Evolutionary conservation across 1,140 invertebrate species (phyloP).

Genomic region (Lepidurus arcticus): DNA sequence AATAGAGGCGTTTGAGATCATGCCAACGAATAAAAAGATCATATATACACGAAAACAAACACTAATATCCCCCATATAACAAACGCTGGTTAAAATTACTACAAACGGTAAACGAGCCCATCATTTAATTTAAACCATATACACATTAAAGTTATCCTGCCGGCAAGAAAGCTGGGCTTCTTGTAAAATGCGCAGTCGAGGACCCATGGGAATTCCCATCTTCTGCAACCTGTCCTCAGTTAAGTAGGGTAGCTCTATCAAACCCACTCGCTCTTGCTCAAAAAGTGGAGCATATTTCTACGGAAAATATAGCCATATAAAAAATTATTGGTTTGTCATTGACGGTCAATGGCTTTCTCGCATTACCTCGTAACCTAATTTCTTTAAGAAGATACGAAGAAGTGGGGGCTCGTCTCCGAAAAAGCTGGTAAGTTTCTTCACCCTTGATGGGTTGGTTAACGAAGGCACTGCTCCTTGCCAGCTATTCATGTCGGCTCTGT

Average conservation of each 20-base stretch:
- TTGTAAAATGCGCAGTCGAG: conserved; percentile 77
- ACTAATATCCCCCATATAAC: too few relatives aligned
- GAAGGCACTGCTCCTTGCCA: conserved; percentile 41
- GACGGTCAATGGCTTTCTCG: background rate
- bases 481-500: conserved; percentile 27
- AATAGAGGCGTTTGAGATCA: conserved; percentile 14
- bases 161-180: conserved; percentile 59
- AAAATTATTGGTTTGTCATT: conserved; percentile 19
- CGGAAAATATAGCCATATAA: conserved; percentile 42
- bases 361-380: conserved; percentile 86
- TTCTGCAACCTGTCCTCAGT: conserved; percentile 82
- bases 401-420: conserved; percentile 89
- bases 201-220: conserved; percentile 82
- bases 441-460: conserved; percentile 69
- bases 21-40: background rate
- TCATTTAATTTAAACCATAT: conserved; percentile 9
- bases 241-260: conserved; percentile 85
- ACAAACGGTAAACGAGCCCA: too few relatives aligned
- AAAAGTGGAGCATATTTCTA: conserved; percentile 83
- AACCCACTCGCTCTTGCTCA: conserved; percentile 81
- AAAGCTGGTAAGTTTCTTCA: conserved; percentile 80
- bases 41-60: background rate
- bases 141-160: conserved; percentile 31
- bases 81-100: too few relatives aligned
- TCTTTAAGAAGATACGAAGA: conserved; percentile 80